Conservation (phyloP, 2,797 vertebrate species). For the Rachycentron canadum region DNA sequence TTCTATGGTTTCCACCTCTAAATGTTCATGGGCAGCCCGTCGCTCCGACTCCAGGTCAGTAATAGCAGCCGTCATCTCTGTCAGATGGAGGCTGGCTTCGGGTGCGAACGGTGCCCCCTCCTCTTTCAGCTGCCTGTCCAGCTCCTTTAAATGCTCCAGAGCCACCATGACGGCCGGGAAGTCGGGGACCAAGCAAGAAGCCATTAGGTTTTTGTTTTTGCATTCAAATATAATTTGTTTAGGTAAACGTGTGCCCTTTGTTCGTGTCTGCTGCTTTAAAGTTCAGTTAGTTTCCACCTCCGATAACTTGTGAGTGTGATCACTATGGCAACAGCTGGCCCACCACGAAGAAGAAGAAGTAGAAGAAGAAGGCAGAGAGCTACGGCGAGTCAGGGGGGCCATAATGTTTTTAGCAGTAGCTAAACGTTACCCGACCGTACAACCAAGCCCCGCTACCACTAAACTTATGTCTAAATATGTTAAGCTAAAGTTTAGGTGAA, state of each 20-base stretch:
- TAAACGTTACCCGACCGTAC: neutral
- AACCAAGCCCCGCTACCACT: neutral
- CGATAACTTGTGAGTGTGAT: conserved; percentile 30
- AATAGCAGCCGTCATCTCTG: conserved; percentile 80
- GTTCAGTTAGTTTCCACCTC: neutral
- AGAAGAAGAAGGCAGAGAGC: neutral
- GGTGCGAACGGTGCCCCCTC: conserved; percentile 77
- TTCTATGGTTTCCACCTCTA: conserved; percentile 91
- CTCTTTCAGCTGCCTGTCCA: conserved; percentile 82
- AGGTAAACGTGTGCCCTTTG: fast-evolving
- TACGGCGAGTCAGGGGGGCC: conserved; percentile 58
- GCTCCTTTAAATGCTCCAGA: conserved; percentile 78
- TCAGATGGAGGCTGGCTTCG: conserved; percentile 83
- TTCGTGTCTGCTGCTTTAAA: neutral
- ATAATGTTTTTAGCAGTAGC: neutral
- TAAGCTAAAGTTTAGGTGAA: neutral
- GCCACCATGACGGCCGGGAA: conserved; percentile 76
- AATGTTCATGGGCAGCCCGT: conserved; percentile 80
- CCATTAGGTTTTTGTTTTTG: conserved; percentile 74
- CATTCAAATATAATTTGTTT: too few relatives aligned
- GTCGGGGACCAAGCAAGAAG: conserved; percentile 74
- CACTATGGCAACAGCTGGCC: conserved; percentile 51
- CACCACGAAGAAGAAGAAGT: neutral
- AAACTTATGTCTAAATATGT: fast-evolving
- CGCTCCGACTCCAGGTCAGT: conserved; percentile 85